phyloP scores from a whole-genome alignment of 2,113 vertebrate genomes.

The Eubucco bourcierii region DNA sequence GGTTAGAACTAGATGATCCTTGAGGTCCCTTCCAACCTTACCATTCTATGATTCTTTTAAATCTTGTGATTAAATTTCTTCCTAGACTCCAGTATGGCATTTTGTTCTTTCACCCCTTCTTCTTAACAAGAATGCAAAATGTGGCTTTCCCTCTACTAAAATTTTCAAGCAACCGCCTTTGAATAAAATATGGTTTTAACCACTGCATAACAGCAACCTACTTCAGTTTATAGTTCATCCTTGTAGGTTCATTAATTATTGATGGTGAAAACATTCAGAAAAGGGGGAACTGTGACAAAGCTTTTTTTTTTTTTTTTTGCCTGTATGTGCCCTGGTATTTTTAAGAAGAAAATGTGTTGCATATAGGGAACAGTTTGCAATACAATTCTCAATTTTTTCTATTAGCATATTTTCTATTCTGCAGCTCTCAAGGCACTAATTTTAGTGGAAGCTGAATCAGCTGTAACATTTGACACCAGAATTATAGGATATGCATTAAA shows the following conservation, averaged over 20 bases:
- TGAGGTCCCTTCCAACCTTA: no score
- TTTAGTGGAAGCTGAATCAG: not conserved
- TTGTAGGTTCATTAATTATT: not conserved
- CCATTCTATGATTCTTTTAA: no score
- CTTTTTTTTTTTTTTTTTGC: slow-evolving; percentile 48
- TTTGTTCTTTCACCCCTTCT: not conserved
- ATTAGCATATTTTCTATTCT: not conserved
- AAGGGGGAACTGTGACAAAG: slow-evolving; percentile 3
- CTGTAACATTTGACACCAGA: not conserved
- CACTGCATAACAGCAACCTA: not conserved
- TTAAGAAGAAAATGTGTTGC: slow-evolving; percentile 11
- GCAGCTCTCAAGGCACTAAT: not conserved
- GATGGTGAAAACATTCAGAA: not conserved
- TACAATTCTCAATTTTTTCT: not conserved
- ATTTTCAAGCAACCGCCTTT: not conserved
- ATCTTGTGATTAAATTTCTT: not conserved
- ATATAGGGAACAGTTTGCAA: not conserved
- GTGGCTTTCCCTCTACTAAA: not conserved
- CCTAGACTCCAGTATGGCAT: not conserved
- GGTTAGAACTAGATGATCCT: no score
- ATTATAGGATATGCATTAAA: not conserved
- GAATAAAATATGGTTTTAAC: slow-evolving; percentile 21
- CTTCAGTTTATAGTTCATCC: slow-evolving; percentile 7
- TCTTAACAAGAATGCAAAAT: not conserved
- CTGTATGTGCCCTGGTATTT: slow-evolving; percentile 5